phyloP scores from a whole-genome alignment of 2,113 vertebrate species.

The Meles meles region DNA sequence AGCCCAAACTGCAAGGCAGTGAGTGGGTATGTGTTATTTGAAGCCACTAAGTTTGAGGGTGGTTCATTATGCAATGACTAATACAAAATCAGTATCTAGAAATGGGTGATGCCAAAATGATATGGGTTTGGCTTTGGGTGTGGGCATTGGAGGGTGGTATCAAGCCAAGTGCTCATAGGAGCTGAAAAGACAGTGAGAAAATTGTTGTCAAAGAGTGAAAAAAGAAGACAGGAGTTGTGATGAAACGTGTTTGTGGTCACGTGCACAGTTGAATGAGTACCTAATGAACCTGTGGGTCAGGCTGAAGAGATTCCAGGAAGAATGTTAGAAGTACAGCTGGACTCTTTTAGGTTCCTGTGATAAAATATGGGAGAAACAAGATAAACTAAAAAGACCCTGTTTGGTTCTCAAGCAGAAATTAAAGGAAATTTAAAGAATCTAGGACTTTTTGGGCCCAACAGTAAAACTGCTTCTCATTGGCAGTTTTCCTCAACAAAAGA shows the following conservation, averaged over 20 bases:
- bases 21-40: not conserved
- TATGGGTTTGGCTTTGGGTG: not conserved
- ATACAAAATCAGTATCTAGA: not conserved
- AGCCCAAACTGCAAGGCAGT: not conserved
- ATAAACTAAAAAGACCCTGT: not conserved
- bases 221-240: not conserved
- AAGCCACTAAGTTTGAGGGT: not conserved
- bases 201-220: not conserved
- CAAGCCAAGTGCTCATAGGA: rapidly evolving
- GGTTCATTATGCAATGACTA: not conserved
- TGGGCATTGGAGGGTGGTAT: not conserved
- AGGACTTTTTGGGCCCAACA: not conserved
- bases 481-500: not conserved
- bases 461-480: not conserved
- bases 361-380: not conserved
- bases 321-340: not conserved
- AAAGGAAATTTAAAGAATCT: not conserved
- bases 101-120: not conserved
- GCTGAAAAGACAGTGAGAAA: not conserved
- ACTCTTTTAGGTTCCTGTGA: not conserved
- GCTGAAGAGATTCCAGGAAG: not conserved
- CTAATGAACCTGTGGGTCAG: not conserved
- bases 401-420: not conserved
- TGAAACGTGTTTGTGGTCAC: not conserved
- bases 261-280: not conserved